Evolutionary conservation across 2,888 invertebrate species (phyloP).

Genomic region (Malthinus flaveolus): DNA sequence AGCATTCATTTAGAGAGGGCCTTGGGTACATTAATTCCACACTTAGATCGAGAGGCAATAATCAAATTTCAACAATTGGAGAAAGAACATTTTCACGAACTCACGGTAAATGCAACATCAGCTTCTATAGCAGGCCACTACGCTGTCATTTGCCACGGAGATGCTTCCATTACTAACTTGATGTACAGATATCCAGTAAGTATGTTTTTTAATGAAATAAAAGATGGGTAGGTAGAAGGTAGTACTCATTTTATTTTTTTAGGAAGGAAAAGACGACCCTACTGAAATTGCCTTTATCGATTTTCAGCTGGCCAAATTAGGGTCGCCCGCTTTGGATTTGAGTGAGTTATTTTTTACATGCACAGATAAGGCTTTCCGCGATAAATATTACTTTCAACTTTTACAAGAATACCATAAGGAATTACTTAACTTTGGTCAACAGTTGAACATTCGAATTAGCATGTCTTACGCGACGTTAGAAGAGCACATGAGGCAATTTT

Average conservation of each 20-base stretch:
- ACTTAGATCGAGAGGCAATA: too few species aligned
- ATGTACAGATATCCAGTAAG: constrained; percentile 18
- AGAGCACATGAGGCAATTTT: constrained; percentile 38
- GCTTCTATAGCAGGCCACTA: not conserved
- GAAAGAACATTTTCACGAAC: too few species aligned
- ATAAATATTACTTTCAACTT: constrained; percentile 39
- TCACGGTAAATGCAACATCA: not conserved
- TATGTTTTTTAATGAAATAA: too few species aligned
- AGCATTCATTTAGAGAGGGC: too few species aligned
- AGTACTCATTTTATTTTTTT: not conserved
- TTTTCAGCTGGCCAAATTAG: constrained; percentile 31
- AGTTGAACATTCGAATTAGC: constrained; percentile 34
- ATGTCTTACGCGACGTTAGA: constrained; percentile 39
- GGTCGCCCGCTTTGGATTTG: constrained; percentile 42
- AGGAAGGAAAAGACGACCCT: constrained; percentile 13
- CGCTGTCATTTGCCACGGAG: constrained; percentile 16
- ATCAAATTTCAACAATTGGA: too few species aligned
- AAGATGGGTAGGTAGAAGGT: too few species aligned
- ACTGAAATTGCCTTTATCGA: constrained; percentile 27
- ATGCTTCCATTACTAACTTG: constrained; percentile 14
- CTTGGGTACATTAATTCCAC: too few species aligned
- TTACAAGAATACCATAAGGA: constrained; percentile 42
- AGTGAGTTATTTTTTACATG: constrained; percentile 43
- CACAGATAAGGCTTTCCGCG: constrained; percentile 39
- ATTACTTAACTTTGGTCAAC: constrained; percentile 34